phyloP scores from a whole-genome alignment of 2,113 vertebrate genomes.

The Pseudonaja textilis region DNA sequence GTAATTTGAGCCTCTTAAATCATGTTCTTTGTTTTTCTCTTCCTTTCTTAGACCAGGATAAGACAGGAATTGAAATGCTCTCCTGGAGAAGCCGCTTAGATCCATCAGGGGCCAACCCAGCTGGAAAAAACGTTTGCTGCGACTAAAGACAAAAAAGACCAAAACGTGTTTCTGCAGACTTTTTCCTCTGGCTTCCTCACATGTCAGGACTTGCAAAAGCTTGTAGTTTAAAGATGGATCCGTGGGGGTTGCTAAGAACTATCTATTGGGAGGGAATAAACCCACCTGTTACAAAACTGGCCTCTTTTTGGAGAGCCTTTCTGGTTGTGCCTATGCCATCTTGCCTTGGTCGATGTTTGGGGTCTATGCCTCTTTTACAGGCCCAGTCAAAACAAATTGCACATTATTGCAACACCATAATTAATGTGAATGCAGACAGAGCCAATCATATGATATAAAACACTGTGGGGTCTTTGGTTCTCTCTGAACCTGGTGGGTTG shows the following conservation, averaged over 20 bases:
- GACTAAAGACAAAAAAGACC: constrained; percentile 25
- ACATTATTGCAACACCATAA: neutral
- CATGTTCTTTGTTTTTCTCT: neutral
- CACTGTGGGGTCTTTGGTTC: neutral
- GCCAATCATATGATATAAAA: neutral
- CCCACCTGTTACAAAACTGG: neutral
- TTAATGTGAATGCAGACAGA: neutral
- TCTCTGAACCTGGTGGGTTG: neutral
- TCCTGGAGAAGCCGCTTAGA: neutral
- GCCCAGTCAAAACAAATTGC: neutral
- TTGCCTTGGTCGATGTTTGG: neutral
- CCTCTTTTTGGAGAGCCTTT: constrained; percentile 12
- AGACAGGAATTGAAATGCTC: constrained; percentile 49
- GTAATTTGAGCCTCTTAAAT: neutral
- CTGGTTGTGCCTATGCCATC: constrained; percentile 3
- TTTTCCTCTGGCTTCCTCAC: neutral
- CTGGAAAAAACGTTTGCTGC: constrained; percentile 35
- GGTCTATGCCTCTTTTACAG: neutral
- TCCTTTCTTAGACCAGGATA: constrained; percentile 39
- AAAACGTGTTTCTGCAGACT: constrained; percentile 24
- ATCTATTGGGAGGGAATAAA: neutral
- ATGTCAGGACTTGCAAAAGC: constrained; percentile 39
- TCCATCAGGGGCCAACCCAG: neutral
- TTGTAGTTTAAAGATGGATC: neutral
- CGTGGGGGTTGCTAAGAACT: neutral